phyloP scores from a whole-genome alignment of 2,888 invertebrate species.

The Patella pellucida region DNA sequence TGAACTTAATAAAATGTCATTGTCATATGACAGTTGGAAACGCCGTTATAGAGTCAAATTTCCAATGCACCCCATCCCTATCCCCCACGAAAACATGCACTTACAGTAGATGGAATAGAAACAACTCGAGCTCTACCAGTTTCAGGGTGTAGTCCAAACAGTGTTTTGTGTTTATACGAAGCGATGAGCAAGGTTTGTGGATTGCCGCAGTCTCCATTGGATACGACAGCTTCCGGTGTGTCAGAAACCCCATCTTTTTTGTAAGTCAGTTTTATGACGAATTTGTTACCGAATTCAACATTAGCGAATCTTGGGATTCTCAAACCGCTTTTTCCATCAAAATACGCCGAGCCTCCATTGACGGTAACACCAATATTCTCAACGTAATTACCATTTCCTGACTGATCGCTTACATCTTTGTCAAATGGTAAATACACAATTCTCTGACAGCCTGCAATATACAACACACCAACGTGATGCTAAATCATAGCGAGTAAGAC shows the following conservation, averaged over 20 bases:
- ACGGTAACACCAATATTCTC: slow-evolving; percentile 39
- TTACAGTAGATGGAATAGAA: background rate
- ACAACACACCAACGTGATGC: background rate
- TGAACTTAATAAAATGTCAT: too few relatives aligned
- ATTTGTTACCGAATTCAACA: slow-evolving; percentile 37
- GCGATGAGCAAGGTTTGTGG: slow-evolving; percentile 40
- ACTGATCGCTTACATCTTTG: slow-evolving; percentile 20
- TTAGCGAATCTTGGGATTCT: slow-evolving; percentile 47
- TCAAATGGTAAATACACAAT: slow-evolving; percentile 43
- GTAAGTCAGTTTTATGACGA: slow-evolving; percentile 42
- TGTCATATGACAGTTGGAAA: too few relatives aligned
- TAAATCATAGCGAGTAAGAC: too few relatives aligned
- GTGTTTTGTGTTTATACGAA: slow-evolving; percentile 27
- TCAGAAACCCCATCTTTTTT: slow-evolving; percentile 23
- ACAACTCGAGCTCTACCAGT: background rate
- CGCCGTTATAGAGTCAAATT: too few relatives aligned
- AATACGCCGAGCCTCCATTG: slow-evolving; percentile 35
- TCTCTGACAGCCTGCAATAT: slow-evolving; percentile 41
- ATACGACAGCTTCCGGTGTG: slow-evolving; percentile 31
- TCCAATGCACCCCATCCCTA: too few relatives aligned
- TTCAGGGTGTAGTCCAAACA: slow-evolving; percentile 36
- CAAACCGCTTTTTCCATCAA: slow-evolving; percentile 41
- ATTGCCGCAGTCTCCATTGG: slow-evolving; percentile 44
- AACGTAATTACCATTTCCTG: background rate
- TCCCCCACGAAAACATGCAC: too few relatives aligned